Evolutionary conservation across 2,888 invertebrate genomes (phyloP), one percentile per base, ranked within the genome.

Genomic region (Barypeithes pellucidus): DNA sequence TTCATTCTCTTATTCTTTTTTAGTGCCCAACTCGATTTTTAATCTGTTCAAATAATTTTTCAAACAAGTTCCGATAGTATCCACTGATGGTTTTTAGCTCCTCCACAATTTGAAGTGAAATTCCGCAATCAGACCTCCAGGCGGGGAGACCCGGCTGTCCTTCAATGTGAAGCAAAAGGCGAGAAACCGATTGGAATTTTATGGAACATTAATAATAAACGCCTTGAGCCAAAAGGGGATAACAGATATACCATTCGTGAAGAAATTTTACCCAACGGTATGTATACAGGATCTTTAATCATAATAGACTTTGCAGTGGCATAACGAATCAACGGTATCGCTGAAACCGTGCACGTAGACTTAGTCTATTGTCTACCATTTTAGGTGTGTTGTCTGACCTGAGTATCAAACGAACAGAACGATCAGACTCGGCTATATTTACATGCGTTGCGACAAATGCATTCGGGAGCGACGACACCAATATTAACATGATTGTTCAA

Each of bases 201-300:
- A 76, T 97, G 97, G 96, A 96, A 95, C 88, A 96, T 96, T 91
- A 95, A 96, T 87, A 95, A 95, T 87, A 95, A 95, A 87, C 92
- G 96, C 29, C 88, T 96, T 78, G 96, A 97, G 86, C 93, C 95
- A 63, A 95, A 96, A 87, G 95, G 96, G 82, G 95, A 96, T 84
- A 94, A 94, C 62, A 91, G 94, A 61, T 94, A 94, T 86, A 94
- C 94, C 9, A 94, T 94, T 77, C 89, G 94, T 82, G 96, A 96
- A 86, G 96, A 96, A 86, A 95, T 95, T 81, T 86, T 95, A 67
- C 93, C 94, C 0, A 94, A 94, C 79, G 96, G 96, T 73, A 43
- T 57, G 43, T 16, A 36, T 8, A 45, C 1, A 3, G 18, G 24
- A 22, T 8, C 22, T 47, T 18, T 20, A 22, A 0, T 20, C 8